Base-by-base conservation (phyloP, 1,140 invertebrate genomes). In the Solenopsis fugax region DNA sequence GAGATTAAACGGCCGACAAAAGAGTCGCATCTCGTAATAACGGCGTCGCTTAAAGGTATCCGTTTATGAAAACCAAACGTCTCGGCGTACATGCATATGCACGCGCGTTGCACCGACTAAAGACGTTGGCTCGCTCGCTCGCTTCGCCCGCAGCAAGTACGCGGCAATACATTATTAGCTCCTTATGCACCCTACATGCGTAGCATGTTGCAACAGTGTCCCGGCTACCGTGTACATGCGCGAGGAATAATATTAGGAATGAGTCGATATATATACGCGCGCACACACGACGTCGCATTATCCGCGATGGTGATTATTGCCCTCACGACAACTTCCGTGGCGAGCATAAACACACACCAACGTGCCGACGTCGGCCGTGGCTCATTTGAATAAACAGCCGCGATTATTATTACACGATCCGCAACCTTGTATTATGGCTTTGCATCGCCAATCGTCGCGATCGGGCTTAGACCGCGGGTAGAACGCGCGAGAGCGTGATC, bases 371-470 rank as follows among this genome's bases (percentile, higher is more conserved):
- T 48, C 62, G 64, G 24, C 54, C 80, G 84, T 56, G 65, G 67
- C 86, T 84, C 85, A 87, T 89, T 90, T 87, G 89, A 89, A 90
- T 87, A 90, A 89, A 89, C 77, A 87, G 71, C 48, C 65, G n/a
- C 64, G 52, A 84, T 73, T 54, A 81, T 89, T 89, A 87, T 89
- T 65, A 80, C 56, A 62, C 56, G 84, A 48, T 18, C 62, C 50
- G 60, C 67, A 86, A 86, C 89, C 85, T 65, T 81, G 86, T 50
- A 76, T 89, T 85, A 82, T 37, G 29, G 67, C 80, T 85, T 69
- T 67, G 41, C 86, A 65, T 89, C 75, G 73, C 62, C 18, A n/a
- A 50, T 34, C 56, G 76, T 29, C 52, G 37, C 71, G 56, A 82
- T 89, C 88, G 24, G 16, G 48, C 18, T 41, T 41, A 13, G 45